Conservation (phyloP, 64 coral and sea anemone genomes). For the Hydrozoanthus tunicans region DNA sequence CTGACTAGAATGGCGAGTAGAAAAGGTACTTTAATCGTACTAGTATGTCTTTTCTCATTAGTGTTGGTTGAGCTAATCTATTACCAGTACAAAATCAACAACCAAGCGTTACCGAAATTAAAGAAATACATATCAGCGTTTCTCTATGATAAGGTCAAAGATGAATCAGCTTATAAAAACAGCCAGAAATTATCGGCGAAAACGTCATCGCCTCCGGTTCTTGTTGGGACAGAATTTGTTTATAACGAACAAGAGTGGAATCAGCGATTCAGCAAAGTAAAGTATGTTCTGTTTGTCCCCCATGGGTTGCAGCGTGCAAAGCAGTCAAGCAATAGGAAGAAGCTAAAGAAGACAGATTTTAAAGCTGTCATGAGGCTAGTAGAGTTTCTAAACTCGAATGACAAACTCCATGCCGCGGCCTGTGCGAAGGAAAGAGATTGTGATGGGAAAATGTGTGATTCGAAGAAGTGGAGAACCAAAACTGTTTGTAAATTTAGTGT, state of each 20-base stretch:
- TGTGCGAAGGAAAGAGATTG: conserved; percentile 14
- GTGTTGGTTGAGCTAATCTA: conserved; percentile 43
- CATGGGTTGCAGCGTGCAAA: conserved; percentile 35
- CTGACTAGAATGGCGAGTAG: conserved; percentile 37
- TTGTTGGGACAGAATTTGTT: conserved; percentile 51
- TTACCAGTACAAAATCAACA: conserved; percentile 50
- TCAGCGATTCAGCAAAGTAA: conserved; percentile 7
- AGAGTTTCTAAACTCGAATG: conserved; percentile 36
- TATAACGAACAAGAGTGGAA: conserved; percentile 39
- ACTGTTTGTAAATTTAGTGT: conserved; percentile 26
- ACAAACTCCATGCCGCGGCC: conserved; percentile 14
- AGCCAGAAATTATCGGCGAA: background rate
- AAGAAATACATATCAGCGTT: conserved; percentile 42
- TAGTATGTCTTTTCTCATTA: conserved; percentile 8
- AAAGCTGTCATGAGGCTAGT: conserved; percentile 22
- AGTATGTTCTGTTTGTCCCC: conserved; percentile 33
- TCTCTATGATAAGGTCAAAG: conserved; percentile 39
- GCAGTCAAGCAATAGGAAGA: conserved; percentile 14
- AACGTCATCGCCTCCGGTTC: conserved; percentile 12
- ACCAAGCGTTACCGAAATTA: conserved; percentile 26
- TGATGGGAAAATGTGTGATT: background rate
- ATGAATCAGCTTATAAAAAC: background rate
- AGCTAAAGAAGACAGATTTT: conserved; percentile 19
- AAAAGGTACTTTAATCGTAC: conserved; percentile 37
- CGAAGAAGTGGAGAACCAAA: background rate